Evolutionary conservation across 1,140 invertebrate species (phyloP), one percentile per base, ranked within the genome.

Genomic region (Ephestia elutella): DNA sequence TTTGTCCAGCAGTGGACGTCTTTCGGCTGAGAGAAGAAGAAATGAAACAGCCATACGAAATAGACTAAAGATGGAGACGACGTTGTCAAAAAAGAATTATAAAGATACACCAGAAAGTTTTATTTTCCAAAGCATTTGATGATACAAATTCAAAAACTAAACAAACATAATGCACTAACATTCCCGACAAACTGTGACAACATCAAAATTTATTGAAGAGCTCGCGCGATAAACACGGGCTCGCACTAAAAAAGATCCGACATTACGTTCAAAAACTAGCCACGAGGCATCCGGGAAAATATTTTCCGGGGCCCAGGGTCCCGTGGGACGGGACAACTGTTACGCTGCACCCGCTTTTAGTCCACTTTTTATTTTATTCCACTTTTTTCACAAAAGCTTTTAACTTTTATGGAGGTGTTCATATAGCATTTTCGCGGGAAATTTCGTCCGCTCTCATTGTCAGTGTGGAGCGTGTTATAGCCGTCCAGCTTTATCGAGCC

Each of bases 371-470:
- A 73, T 78, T 76, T 72, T 73, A 72, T 66, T 65, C 59, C 59
- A 71, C 65, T 76, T 77, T 81, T 82, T 82, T 75, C 65, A 76
- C 72, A 73, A 81, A 82, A 77, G 78, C 81, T 82, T 82, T 82
- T 80, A 80, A 80, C 75, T 74, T 82, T 82, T 77, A 77, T 75
- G 67, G 63, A 68, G 62, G 66, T 72, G 60, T 66, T 74, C 65
- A 73, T 73, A 70, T 60, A 65, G 68, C 66, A 69, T 73, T 80
- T 76, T 65, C 60, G 65, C 65, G 64, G 70, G 64, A 68, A 71
- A 74, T 81, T 73, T 77, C 49, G 49, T 68, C 56, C 58, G 66
- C 53, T 35, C 54, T 61, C 67, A 65, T 67, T 71, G 58, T 44
- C 38, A 44, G 38, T 44, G 7, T 15, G 38, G 38, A 44, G n/a